phyloP scores from a whole-genome alignment of 2,888 invertebrate species.

The Standfussiana lucernea region DNA sequence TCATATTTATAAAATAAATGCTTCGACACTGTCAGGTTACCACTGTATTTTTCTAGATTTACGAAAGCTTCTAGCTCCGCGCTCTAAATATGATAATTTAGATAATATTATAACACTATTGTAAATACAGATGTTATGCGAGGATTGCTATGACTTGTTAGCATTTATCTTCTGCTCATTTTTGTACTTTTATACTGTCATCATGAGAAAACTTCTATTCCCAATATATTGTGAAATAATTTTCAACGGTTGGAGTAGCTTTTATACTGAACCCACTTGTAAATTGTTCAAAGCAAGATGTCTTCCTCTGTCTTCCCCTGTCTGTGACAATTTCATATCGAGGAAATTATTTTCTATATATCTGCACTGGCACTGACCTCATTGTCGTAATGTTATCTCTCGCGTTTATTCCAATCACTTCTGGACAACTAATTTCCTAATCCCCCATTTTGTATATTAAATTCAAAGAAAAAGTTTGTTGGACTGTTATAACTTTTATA shows the following conservation, averaged over 20 bases:
- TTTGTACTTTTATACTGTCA: slow-evolving; percentile 89
- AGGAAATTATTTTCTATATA: slow-evolving; percentile 74
- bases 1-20: slow-evolving; percentile 85
- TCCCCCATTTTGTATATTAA: slow-evolving; percentile 36
- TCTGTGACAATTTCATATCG: slow-evolving; percentile 75
- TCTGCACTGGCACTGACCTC: slow-evolving; percentile 71
- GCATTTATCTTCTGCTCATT: slow-evolving; percentile 82
- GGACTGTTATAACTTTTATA: slow-evolving; percentile 40
- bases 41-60: slow-evolving; percentile 89
- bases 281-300: slow-evolving; percentile 77
- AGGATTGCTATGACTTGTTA: slow-evolving; percentile 77
- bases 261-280: slow-evolving; percentile 70
- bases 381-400: slow-evolving; percentile 66
- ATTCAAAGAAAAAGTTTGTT: slow-evolving; percentile 39
- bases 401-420: slow-evolving; percentile 59
- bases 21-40: slow-evolving; percentile 88
- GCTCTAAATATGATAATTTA: slow-evolving; percentile 67
- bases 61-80: slow-evolving; percentile 79
- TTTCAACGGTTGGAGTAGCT: slow-evolving; percentile 68
- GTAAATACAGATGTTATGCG: slow-evolving; percentile 81
- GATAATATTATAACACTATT: slow-evolving; percentile 72
- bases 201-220: slow-evolving; percentile 68
- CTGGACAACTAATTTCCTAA: slow-evolving; percentile 13
- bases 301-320: slow-evolving; percentile 88
- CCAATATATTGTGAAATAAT: slow-evolving; percentile 61